Base-by-base conservation (phyloP, 2,113 vertebrate genomes). In the Chascanopsetta lugubris region DNA sequence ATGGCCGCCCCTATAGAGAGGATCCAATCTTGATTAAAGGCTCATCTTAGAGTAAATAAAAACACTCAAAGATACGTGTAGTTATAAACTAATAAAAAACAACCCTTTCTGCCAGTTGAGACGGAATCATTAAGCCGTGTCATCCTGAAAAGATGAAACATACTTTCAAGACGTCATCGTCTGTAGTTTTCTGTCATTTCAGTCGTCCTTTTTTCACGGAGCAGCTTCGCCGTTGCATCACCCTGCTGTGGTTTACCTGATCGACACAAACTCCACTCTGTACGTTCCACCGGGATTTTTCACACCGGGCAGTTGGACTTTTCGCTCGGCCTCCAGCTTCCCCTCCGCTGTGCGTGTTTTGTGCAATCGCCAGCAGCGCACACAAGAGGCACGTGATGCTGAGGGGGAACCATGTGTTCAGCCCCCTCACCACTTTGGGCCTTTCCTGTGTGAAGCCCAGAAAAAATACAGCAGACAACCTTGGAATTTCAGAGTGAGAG, bases 401-500 rank as follows among this genome's bases (percentile, higher is more conserved):
- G 3, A 66, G n/a, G 25, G 60, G 58, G 66, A 73, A 75, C 29
- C 36, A 20, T 7, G 30, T 11, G 27, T 36, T 10, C 49, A 82
- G 63, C 61, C 69, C 69, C 8, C 26, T 26, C 20, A 51, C 26
- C 51, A 43, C 47, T 75, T 55, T 84, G 29, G 71, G 74, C 55
- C 46, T 55, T 11, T 71, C 63, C 72, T 50, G 13, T 58, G 72
- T 77, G 72, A 34, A 72, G 48, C 42, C 84, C 82, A 32, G 59
- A 47, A 85, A 82, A 87, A 79, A 38, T 2, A 81, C 81, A 45
- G 6, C n/a, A 17, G 13, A 8, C 3, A 43, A 46, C 30, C 5
- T 15, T 63, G 80, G 73, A 76, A 69, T 48, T 86, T 85, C 66
- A 69, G 43, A 29, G n/a, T 29, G 13, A 34, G 32, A 15, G 34